Percentiles rank a stretch among this genome's conserved stretches.
phyloP scores from a whole-genome alignment of 30 jellyfish, hydroid and myxozoan genomes.

The Pelagia noctiluca region DNA sequence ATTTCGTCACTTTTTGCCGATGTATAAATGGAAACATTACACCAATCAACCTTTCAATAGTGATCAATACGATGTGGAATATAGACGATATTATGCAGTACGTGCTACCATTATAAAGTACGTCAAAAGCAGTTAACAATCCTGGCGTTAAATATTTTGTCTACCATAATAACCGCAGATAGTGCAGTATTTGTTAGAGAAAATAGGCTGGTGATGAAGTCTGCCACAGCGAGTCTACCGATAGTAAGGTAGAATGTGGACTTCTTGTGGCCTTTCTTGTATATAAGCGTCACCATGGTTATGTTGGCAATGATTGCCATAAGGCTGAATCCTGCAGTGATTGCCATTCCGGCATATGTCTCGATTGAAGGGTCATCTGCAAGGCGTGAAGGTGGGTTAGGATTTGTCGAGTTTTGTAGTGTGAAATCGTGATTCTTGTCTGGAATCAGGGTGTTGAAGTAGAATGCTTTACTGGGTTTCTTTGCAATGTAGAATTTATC shows the following conservation, averaged over 20 bases:
- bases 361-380: background rate
- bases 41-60: constrained; percentile 40
- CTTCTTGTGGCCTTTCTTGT: constrained; percentile 7
- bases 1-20: constrained; percentile 40
- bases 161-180: background rate
- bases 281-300: constrained; percentile 18
- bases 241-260: constrained; percentile 45
- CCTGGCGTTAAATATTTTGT: background rate
- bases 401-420: too few relatives aligned
- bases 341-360: background rate
- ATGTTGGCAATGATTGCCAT: constrained; percentile 31
- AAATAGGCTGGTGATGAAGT: constrained; percentile 1
- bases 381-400: too few relatives aligned
- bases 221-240: constrained; percentile 49
- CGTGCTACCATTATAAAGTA: background rate
- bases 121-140: background rate
- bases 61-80: constrained; percentile 39
- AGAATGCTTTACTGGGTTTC: too few relatives aligned
- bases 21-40: constrained; percentile 25
- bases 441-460: too few relatives aligned
- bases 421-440: too few relatives aligned
- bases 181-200: constrained; percentile 14
- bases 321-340: constrained; percentile 21
- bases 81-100: constrained; percentile 40
- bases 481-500: too few relatives aligned